These are phyloP conservation scores for Trypoxylus dichotomus DNA, from an alignment of 1,140 invertebrate genomes.

Conservation along the genomic window DNA sequence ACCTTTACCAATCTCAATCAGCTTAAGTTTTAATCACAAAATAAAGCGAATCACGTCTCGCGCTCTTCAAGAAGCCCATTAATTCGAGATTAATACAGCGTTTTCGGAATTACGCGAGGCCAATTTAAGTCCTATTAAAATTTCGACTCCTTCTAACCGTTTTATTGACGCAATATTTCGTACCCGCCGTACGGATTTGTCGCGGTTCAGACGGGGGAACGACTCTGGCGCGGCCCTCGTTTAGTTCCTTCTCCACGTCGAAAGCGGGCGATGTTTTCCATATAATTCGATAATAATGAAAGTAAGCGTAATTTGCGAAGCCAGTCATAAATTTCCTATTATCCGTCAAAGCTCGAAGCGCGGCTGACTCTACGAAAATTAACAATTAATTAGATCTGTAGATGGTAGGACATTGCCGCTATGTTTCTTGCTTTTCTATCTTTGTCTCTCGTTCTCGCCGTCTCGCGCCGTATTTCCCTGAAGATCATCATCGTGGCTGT, in stretches of 20 bases:
- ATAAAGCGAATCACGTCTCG: no score
- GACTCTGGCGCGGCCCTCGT: not conserved
- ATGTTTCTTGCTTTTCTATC: not conserved
- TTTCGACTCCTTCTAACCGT: not conserved
- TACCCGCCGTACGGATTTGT: no score
- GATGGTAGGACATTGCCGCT: not conserved
- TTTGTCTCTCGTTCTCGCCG: not conserved
- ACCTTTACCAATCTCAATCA: no score
- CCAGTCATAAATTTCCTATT: slow-evolving; percentile 34
- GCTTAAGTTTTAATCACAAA: no score
- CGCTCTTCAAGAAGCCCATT: no score
- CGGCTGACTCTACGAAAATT: not conserved
- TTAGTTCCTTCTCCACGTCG: not conserved
- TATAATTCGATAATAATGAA: slow-evolving; percentile 22
- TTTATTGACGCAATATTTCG: not conserved
- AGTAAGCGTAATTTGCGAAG: slow-evolving; percentile 23
- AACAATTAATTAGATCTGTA: slow-evolving; percentile 29
- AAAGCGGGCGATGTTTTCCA: not conserved
- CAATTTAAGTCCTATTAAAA: slow-evolving; percentile 4
- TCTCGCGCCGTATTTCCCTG: not conserved
- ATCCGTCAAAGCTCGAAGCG: slow-evolving; percentile 28
- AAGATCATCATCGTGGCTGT: not conserved
- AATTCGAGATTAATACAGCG: no score
- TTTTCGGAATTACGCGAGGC: not conserved
- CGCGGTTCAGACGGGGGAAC: no score